A percentile compares a stretch with the other conserved stretches of the same genome.
phyloP scores from a whole-genome alignment of 1,140 invertebrate species.

The Muscidifurax raptorellus region DNA sequence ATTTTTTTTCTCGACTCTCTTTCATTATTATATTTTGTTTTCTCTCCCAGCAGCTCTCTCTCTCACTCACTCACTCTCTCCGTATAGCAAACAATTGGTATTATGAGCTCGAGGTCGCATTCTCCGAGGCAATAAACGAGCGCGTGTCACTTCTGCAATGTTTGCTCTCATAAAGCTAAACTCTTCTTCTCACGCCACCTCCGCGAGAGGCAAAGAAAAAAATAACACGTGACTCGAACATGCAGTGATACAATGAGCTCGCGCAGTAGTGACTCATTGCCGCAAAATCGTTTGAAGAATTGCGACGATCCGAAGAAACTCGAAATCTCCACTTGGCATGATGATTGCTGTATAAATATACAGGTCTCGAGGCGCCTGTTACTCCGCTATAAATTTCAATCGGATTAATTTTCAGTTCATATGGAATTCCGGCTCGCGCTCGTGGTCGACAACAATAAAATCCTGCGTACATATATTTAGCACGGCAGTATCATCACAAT shows the following conservation, averaged over 20 bases:
- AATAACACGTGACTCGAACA: background rate
- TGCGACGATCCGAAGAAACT: background rate
- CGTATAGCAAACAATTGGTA: background rate
- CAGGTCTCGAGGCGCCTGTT: constrained; percentile 38
- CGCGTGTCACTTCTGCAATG: constrained; percentile 1
- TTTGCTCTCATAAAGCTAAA: constrained; percentile 21
- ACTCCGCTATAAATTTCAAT: constrained; percentile 49
- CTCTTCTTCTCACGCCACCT: constrained; percentile 24
- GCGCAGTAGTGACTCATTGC: background rate
- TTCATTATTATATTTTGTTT: background rate
- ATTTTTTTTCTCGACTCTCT: background rate
- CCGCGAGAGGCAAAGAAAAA: too few species aligned
- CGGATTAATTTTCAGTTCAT: constrained; percentile 37
- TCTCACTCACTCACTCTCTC: background rate
- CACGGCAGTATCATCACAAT: background rate
- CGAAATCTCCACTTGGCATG: background rate
- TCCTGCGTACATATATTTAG: background rate
- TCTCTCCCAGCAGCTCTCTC: background rate
- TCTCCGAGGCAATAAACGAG: background rate
- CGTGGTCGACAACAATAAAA: background rate
- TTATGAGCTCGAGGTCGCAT: background rate
- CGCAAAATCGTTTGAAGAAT: constrained; percentile 5
- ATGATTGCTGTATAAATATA: background rate
- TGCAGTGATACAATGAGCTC: background rate
- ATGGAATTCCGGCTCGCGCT: constrained; percentile 27